Evolutionary conservation across 2,797 vertebrate genomes (phyloP).

Genomic region (Bradypodion ventrale): DNA sequence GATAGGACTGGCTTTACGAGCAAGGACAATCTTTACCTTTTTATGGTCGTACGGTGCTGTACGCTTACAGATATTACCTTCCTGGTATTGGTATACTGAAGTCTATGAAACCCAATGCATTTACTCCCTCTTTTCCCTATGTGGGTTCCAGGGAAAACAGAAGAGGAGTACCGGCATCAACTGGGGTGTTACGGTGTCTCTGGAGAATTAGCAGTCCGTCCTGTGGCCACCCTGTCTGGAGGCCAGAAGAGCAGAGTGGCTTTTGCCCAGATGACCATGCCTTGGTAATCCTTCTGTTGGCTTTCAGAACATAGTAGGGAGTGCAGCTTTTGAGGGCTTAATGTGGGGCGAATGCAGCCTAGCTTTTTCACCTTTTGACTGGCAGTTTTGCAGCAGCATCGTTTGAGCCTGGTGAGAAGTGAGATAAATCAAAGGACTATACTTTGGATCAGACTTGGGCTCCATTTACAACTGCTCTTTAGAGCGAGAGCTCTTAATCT

Average conservation of each 20-base stretch:
- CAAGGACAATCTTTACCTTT: no score
- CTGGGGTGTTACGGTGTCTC: constrained; percentile 94
- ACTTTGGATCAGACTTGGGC: not conserved
- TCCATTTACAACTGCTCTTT: not conserved
- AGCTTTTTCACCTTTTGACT: not conserved
- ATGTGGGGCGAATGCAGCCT: not conserved
- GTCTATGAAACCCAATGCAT: no score
- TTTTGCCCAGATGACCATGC: constrained; percentile 98
- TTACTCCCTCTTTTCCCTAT: not conserved
- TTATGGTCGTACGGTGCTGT: no score
- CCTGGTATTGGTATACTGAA: no score
- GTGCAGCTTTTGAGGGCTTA: no score
- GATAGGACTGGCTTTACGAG: no score
- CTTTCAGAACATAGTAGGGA: not conserved
- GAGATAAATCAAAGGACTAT: not conserved
- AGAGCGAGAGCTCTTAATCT: not conserved
- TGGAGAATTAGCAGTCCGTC: constrained; percentile 88
- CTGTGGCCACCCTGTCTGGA: constrained; percentile 92
- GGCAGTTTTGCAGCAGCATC: not conserved
- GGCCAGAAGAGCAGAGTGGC: constrained; percentile 97
- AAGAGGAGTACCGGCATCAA: constrained; percentile 96
- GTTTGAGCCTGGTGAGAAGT: not conserved
- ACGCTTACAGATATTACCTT: no score
- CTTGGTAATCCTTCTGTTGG: constrained; percentile 78
- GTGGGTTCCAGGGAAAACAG: constrained; percentile 80